These are phyloP conservation scores for Carduelis carduelis DNA, from an alignment of 2,797 vertebrate species.

Conservation along the genomic window DNA sequence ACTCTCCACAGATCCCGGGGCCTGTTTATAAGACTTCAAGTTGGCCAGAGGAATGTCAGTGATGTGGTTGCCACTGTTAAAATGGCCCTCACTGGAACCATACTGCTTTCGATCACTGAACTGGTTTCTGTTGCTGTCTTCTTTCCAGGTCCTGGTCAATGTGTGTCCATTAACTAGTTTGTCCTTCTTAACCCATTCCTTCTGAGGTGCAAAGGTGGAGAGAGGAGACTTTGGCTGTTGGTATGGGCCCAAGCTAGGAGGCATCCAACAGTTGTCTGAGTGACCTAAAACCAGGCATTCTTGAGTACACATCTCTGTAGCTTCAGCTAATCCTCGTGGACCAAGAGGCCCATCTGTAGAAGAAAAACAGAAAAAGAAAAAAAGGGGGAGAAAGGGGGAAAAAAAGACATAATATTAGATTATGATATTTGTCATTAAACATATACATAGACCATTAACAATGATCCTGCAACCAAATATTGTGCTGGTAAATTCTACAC, in stretches of 20 bases:
- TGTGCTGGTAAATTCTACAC: not conserved
- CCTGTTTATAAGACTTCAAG: conserved; percentile 93
- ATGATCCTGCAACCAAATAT: not conserved
- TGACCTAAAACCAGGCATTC: conserved; percentile 97
- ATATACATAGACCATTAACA: not conserved
- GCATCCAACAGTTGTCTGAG: conserved; percentile 99
- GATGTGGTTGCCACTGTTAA: conserved; percentile 86
- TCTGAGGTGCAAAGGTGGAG: conserved; percentile 90
- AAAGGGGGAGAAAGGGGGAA: not conserved
- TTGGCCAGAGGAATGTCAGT: conserved; percentile 96
- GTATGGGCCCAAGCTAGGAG: conserved; percentile 88
- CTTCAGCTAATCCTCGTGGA: conserved; percentile 93
- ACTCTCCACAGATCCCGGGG: conserved; percentile 85
- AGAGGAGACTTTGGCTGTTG: conserved; percentile 94
- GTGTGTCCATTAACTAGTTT: conserved; percentile 98
- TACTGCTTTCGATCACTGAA: conserved; percentile 96
- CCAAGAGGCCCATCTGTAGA: conserved; percentile 90
- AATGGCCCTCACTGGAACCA: conserved; percentile 89
- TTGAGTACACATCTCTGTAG: conserved; percentile 99
- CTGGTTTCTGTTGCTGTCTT: conserved; percentile 90
- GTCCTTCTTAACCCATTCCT: conserved; percentile 97
- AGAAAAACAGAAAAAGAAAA: not conserved
- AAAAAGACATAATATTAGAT: not conserved
- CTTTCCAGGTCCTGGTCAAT: conserved; percentile 96
- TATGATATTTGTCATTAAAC: not conserved